Percentiles rank a stretch among this genome's conserved stretches.
These are phyloP conservation scores for Coenonympha arcania DNA, from an alignment of 2,888 invertebrate genomes.

Conservation along the genomic window DNA sequence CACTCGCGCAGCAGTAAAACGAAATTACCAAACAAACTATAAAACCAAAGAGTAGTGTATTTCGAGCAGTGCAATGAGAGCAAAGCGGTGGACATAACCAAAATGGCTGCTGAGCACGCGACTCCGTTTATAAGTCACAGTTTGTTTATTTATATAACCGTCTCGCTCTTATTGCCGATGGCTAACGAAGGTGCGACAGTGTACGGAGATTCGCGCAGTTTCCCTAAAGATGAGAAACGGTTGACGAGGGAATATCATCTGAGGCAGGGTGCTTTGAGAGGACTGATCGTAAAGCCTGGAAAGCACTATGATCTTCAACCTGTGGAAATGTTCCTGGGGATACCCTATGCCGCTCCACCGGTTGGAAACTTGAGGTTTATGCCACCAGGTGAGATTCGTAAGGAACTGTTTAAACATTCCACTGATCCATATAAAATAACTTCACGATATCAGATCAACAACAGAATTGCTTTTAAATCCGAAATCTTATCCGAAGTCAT, in stretches of 20 bases:
- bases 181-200: constrained; percentile 57
- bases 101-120: constrained; percentile 67
- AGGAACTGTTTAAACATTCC: background rate
- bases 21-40: constrained; percentile 32
- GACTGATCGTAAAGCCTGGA: constrained; percentile 78
- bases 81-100: constrained; percentile 60
- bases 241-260: constrained; percentile 76
- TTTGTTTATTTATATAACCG: constrained; percentile 68
- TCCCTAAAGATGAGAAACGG: constrained; percentile 53
- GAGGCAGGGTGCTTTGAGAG: constrained; percentile 80
- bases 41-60: constrained; percentile 37
- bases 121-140: constrained; percentile 62
- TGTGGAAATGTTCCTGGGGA: constrained; percentile 83
- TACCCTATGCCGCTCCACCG: constrained; percentile 88
- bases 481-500: no score
- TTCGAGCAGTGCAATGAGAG: constrained; percentile 34
- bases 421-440: no score
- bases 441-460: no score
- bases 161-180: constrained; percentile 64
- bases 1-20: constrained; percentile 50
- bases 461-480: no score
- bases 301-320: constrained; percentile 75
- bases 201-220: constrained; percentile 51
- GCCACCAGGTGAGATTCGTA: constrained; percentile 78
- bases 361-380: constrained; percentile 84